Conservation (phyloP, 1,140 invertebrate genomes). For the Linepithema humile region DNA sequence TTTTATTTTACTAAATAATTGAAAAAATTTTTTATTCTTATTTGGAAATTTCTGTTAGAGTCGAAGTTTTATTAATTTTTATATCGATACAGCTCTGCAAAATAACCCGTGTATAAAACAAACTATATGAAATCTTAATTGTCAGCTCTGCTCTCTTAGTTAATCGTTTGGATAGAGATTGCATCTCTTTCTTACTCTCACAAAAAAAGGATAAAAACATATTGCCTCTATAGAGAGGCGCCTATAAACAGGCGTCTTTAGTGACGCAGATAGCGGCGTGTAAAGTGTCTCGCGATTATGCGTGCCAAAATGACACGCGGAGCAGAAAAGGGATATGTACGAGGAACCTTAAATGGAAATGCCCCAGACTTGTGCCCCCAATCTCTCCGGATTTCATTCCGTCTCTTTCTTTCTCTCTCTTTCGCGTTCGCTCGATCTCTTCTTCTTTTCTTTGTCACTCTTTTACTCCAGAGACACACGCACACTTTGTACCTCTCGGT, state of each 20-base stretch:
- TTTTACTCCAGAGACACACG: neutral
- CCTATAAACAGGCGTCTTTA: slow-evolving; percentile 4
- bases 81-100: neutral
- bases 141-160: neutral
- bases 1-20: no score
- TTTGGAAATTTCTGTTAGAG: no score
- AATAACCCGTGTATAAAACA: neutral
- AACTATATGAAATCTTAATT: neutral
- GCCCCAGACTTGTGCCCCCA: slow-evolving; percentile 63
- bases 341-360: slow-evolving; percentile 72
- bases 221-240: neutral
- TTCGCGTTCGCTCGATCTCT: no score
- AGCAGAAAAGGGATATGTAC: slow-evolving; percentile 47
- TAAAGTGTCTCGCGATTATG: slow-evolving; percentile 42
- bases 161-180: neutral
- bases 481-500: neutral
- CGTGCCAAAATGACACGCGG: slow-evolving; percentile 52
- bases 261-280: neutral
- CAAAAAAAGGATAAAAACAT: neutral
- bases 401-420: slow-evolving; percentile 8
- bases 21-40: no score
- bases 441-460: neutral
- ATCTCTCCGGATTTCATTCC: slow-evolving; percentile 49
- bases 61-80: no score
- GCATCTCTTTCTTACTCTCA: neutral